A percentile compares a stretch with the other conserved stretches of the same genome.
Evolutionary conservation across 2,888 invertebrate genomes (phyloP).

Genomic region (Colostygia pectinataria): DNA sequence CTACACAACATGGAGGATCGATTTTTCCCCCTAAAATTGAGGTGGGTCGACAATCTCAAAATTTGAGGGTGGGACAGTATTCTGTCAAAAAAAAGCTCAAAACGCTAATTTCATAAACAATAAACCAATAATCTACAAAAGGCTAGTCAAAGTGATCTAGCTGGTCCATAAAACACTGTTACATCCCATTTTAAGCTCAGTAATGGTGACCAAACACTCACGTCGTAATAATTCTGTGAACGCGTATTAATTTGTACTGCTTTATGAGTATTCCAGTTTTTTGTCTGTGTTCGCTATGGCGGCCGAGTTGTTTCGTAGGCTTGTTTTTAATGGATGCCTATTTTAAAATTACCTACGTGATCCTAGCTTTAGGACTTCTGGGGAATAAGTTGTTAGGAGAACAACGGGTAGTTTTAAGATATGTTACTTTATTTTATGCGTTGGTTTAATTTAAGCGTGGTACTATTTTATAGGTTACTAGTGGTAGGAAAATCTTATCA

Average conservation of each 20-base stretch:
- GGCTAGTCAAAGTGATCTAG: not conserved
- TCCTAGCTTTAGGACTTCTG: not conserved
- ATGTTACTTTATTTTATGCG: too few species aligned
- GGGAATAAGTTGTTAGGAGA: not conserved
- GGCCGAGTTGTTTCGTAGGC: not conserved
- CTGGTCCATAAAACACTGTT: not conserved
- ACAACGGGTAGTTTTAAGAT: too few species aligned
- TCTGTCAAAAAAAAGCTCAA: too few species aligned
- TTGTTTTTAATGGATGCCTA: slow-evolving; percentile 8
- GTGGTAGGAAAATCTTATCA: too few species aligned
- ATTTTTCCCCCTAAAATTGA: too few species aligned
- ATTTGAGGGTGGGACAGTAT: too few species aligned
- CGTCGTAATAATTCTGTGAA: slow-evolving; percentile 15
- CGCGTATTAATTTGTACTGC: slow-evolving; percentile 10
- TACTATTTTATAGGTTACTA: too few species aligned
- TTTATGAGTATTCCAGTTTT: slow-evolving; percentile 13
- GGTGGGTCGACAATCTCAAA: too few species aligned
- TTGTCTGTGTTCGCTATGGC: not conserved
- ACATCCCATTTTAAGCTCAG: slow-evolving; percentile 7
- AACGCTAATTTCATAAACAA: too few species aligned
- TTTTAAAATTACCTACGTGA: not conserved
- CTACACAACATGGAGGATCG: too few species aligned
- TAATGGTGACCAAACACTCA: slow-evolving; percentile 14
- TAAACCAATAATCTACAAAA: too few species aligned
- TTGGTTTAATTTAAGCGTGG: too few species aligned